phyloP scores from a whole-genome alignment of 2,888 invertebrate genomes.

The Hypsopygia costalis region DNA sequence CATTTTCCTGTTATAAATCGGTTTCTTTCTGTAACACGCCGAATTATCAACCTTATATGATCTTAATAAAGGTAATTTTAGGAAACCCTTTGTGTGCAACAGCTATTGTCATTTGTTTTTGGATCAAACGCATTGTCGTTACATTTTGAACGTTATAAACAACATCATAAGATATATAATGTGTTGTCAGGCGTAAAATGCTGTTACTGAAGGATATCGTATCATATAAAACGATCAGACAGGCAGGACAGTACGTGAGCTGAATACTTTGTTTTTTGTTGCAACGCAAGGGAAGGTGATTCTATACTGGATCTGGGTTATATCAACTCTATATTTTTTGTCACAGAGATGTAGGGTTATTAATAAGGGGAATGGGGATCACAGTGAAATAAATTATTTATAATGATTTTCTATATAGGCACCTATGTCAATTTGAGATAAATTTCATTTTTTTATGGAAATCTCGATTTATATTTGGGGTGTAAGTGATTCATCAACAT shows the following conservation, averaged over 20 bases:
- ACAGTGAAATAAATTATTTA: no score
- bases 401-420: no score
- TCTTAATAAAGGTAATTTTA: neutral
- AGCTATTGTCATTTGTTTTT: conserved; percentile 10
- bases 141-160: conserved; percentile 1
- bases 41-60: neutral
- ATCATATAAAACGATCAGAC: conserved; percentile 38
- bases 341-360: no score
- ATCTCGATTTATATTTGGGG: no score
- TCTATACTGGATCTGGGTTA: conserved; percentile 14
- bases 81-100: neutral
- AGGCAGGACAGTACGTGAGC: conserved; percentile 37
- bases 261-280: conserved; percentile 34
- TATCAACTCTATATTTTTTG: conserved; percentile 9
- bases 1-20: conserved; percentile 10
- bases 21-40: neutral
- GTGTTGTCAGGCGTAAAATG: neutral
- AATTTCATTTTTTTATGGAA: no score
- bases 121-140: neutral
- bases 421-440: no score
- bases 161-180: conserved; percentile 12
- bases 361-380: no score
- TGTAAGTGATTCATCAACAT: no score
- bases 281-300: conserved; percentile 34
- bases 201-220: conserved; percentile 35